Evolutionary conservation across 2,888 invertebrate species (phyloP).

Genomic region (Ferrisia virgata): DNA sequence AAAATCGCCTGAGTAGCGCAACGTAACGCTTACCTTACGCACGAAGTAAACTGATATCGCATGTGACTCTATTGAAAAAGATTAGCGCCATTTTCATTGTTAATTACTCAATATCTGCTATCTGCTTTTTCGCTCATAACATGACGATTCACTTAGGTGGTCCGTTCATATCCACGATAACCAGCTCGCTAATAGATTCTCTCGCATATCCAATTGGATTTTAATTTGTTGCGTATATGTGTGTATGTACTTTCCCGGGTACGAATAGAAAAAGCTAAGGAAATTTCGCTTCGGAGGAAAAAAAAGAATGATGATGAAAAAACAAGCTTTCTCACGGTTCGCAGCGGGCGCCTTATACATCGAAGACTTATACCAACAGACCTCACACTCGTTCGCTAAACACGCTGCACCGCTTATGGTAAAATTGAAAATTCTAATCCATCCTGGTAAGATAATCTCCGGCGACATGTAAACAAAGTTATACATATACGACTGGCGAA

Average conservation of each 20-base stretch:
- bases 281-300: background rate
- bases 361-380: background rate
- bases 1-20: background rate
- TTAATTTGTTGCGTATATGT: background rate
- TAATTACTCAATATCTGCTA: conserved; percentile 23
- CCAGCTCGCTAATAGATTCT: conserved; percentile 6
- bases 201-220: background rate
- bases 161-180: background rate
- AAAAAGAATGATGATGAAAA: too few relatives aligned
- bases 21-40: too few relatives aligned
- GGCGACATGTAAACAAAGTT: background rate
- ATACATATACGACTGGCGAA: background rate
- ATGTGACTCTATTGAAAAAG: conserved; percentile 5
- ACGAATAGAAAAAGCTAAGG: background rate
- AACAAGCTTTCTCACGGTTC: conserved; percentile 5
- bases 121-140: conserved; percentile 24
- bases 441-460: background rate
- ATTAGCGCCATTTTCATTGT: conserved; percentile 31
- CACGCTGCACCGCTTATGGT: conserved; percentile 3
- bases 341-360: background rate
- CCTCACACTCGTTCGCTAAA: conserved; percentile 16
- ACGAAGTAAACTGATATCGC: conserved; percentile 16
- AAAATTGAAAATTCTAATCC: background rate
- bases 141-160: conserved; percentile 26
- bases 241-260: background rate